Evolutionary conservation across 2,113 vertebrate species (phyloP).

Genomic region (Gyps fulvus): DNA sequence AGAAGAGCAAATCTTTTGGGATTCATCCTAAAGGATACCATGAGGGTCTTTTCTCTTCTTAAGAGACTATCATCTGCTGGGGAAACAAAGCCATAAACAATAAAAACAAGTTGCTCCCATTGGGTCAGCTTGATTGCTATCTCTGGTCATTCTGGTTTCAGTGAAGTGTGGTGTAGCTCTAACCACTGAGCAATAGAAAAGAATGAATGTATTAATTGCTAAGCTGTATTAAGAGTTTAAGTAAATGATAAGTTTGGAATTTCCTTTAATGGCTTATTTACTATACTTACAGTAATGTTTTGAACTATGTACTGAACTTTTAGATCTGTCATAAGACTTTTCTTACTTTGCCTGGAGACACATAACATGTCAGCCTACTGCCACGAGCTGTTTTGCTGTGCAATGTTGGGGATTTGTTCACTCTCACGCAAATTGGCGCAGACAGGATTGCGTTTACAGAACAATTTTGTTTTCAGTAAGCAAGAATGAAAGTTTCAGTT

Average conservation of each 20-base stretch:
- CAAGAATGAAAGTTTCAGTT: background rate
- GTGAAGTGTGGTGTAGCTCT: background rate
- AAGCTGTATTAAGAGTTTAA: background rate
- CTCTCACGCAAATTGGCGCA: background rate
- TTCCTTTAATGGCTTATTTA: constrained; percentile 38
- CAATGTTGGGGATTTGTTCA: background rate
- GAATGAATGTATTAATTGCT: constrained; percentile 8
- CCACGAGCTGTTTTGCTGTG: background rate
- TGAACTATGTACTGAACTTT: constrained; percentile 12
- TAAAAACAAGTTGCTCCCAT: background rate
- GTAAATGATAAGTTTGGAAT: constrained; percentile 18
- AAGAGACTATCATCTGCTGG: background rate
- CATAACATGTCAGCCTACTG: background rate
- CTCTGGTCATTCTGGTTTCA: background rate
- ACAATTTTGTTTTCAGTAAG: constrained; percentile 17
- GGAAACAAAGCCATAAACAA: background rate
- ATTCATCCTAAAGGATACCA: background rate
- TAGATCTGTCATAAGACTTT: constrained; percentile 28
- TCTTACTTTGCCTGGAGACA: constrained; percentile 30
- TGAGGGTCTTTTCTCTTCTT: background rate
- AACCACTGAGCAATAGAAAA: background rate
- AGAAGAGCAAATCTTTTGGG: background rate
- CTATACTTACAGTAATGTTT: background rate
- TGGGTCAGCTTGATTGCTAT: background rate
- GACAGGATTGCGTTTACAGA: background rate